Evolutionary conservation across 30 jellyfish, hydroid and myxozoan genomes (phyloP).

Genomic region (Aurelia sp.): DNA sequence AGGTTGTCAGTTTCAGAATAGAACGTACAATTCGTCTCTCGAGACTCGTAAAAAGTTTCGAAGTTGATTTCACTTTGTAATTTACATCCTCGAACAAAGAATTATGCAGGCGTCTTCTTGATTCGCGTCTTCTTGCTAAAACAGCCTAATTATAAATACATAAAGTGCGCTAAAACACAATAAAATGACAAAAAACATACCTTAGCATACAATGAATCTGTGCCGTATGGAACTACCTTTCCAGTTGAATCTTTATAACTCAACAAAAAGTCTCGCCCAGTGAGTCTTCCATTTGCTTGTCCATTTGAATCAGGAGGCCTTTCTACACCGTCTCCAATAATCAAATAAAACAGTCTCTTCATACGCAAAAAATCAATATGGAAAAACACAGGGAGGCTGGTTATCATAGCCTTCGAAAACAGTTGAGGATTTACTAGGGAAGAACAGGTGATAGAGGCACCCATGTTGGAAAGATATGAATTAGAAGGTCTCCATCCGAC

Average conservation of each 20-base stretch:
- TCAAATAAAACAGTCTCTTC: background rate
- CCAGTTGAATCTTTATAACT: background rate
- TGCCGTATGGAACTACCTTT: background rate
- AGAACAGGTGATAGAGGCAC: no score
- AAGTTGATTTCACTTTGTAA: no score
- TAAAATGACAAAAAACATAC: background rate
- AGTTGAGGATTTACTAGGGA: no score
- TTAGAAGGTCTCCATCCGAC: background rate
- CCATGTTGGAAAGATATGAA: no score
- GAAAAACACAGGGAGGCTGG: slow-evolving; percentile 4
- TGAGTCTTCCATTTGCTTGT: background rate
- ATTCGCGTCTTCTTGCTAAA: no score
- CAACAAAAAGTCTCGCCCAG: background rate
- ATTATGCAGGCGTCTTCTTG: no score
- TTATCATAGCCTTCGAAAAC: background rate
- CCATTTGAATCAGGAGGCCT: background rate
- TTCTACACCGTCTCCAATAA: background rate
- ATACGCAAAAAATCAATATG: slow-evolving; percentile 1
- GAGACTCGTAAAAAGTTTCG: no score
- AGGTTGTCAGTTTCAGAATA: no score
- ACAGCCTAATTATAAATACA: no score
- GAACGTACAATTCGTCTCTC: no score
- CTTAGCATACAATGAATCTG: background rate
- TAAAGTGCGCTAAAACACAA: no score
- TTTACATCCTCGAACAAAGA: no score